phyloP scores from a whole-genome alignment of 2,888 invertebrate species.

The Mesochorus sp. region DNA sequence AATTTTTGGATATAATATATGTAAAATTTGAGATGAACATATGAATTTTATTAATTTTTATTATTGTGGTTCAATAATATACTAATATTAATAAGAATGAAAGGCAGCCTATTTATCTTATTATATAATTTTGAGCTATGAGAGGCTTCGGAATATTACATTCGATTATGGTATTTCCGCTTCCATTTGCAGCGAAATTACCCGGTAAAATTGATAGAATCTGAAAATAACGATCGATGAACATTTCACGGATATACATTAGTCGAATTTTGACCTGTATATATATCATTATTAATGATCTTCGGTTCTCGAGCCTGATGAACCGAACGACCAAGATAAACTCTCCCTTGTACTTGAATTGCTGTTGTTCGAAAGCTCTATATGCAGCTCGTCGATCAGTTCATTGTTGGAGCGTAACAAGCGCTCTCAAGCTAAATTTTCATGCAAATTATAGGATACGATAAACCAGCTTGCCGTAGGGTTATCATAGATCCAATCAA shows the following conservation, averaged over 20 bases:
- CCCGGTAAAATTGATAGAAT: not conserved
- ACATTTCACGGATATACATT: not conserved
- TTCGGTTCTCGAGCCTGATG: slow-evolving; percentile 49
- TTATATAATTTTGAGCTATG: no score
- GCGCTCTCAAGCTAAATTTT: slow-evolving; percentile 36
- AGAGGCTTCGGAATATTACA: not conserved
- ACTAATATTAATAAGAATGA: no score
- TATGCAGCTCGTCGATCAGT: slow-evolving; percentile 55
- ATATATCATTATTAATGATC: slow-evolving; percentile 39
- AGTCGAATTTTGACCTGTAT: slow-evolving; percentile 32
- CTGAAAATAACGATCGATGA: not conserved
- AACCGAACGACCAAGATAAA: slow-evolving; percentile 46
- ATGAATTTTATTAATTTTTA: no score
- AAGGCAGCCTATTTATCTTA: no score
- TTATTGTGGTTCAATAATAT: no score
- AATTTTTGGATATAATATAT: no score
- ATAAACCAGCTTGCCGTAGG: slow-evolving; percentile 26
- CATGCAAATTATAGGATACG: slow-evolving; percentile 56
- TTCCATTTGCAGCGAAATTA: slow-evolving; percentile 5
- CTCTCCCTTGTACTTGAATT: not conserved
- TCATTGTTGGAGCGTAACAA: slow-evolving; percentile 52
- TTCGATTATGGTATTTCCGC: not conserved
- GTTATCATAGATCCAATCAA: slow-evolving; percentile 36
- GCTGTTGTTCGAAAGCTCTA: slow-evolving; percentile 16
- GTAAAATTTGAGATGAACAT: no score